phyloP scores from a whole-genome alignment of 2,888 invertebrate genomes.

The Tanytarsus gracilentus region DNA sequence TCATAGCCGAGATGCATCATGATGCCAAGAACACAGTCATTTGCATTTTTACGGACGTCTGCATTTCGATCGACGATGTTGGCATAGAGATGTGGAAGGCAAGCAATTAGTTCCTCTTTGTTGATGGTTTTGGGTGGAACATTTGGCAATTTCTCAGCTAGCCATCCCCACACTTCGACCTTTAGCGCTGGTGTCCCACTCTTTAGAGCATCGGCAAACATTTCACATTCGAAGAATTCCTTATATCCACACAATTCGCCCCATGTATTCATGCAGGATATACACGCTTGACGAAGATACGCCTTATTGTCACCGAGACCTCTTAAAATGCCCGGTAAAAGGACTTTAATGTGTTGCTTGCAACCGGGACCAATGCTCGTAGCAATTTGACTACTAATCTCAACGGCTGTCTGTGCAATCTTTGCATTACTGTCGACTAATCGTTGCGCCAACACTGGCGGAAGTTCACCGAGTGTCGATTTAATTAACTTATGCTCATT shows the following conservation, averaged over 20 bases:
- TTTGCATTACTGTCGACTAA: slow-evolving; percentile 87
- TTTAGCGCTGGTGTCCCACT: slow-evolving; percentile 74
- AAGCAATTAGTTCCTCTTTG: slow-evolving; percentile 69
- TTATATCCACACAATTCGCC: slow-evolving; percentile 71
- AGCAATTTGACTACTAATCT: slow-evolving; percentile 73
- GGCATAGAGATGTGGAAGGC: slow-evolving; percentile 67
- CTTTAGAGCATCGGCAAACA: slow-evolving; percentile 78
- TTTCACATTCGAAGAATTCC: slow-evolving; percentile 80
- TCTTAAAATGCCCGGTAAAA: slow-evolving; percentile 83
- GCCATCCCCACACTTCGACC: slow-evolving; percentile 75
- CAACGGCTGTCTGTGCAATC: slow-evolving; percentile 73
- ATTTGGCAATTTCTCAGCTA: slow-evolving; percentile 69
- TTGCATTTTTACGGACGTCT: slow-evolving; percentile 83
- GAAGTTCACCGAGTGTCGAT: slow-evolving; percentile 72
- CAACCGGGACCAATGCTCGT: slow-evolving; percentile 73
- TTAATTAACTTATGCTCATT: slow-evolving; percentile 71
- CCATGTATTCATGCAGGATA: slow-evolving; percentile 78
- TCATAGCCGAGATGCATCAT: slow-evolving; percentile 85
- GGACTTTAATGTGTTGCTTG: slow-evolving; percentile 65
- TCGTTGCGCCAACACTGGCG: slow-evolving; percentile 66
- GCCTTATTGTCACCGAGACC: slow-evolving; percentile 64
- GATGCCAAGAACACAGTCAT: slow-evolving; percentile 80
- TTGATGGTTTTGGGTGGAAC: slow-evolving; percentile 62
- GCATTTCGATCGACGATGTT: slow-evolving; percentile 85
- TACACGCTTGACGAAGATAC: slow-evolving; percentile 69